These are phyloP conservation scores for Ichneumon xanthorius DNA, from an alignment of 2,888 invertebrate species.

Conservation along the genomic window DNA sequence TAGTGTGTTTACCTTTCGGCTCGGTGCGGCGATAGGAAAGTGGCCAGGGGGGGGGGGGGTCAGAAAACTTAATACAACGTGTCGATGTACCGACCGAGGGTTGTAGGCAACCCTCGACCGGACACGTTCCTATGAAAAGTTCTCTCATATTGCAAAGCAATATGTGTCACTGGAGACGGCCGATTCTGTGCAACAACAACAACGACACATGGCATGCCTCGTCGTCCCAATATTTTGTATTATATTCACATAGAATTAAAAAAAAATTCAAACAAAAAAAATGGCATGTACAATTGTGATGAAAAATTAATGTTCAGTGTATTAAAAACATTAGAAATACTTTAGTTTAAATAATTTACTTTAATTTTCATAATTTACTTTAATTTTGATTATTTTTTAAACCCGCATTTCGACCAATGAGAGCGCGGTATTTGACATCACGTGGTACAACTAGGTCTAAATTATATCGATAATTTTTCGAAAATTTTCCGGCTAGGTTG, in stretches of 20 bases:
- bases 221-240: background rate
- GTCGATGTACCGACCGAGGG: conserved; percentile 23
- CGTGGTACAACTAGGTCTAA: too few species aligned
- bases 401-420: too few species aligned
- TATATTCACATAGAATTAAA: conserved; percentile 12
- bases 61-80: conserved; percentile 14
- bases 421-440: too few species aligned
- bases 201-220: background rate
- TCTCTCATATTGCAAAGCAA: conserved; percentile 16
- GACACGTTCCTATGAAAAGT: background rate
- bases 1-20: conserved; percentile 29
- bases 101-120: conserved; percentile 26
- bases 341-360: too few species aligned
- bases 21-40: background rate
- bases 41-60: background rate
- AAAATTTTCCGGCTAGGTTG: too few species aligned
- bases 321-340: too few species aligned
- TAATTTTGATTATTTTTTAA: too few species aligned
- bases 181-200: background rate
- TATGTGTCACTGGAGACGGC: background rate
- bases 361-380: too few species aligned
- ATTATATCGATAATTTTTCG: too few species aligned
- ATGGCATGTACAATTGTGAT: background rate
- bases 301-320: too few species aligned
- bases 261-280: too few species aligned